A percentile compares a stretch with the other conserved stretches of the same genome.
These are phyloP conservation scores for Thelaira solivaga DNA, from an alignment of 2,888 invertebrate species.

Conservation along the genomic window DNA sequence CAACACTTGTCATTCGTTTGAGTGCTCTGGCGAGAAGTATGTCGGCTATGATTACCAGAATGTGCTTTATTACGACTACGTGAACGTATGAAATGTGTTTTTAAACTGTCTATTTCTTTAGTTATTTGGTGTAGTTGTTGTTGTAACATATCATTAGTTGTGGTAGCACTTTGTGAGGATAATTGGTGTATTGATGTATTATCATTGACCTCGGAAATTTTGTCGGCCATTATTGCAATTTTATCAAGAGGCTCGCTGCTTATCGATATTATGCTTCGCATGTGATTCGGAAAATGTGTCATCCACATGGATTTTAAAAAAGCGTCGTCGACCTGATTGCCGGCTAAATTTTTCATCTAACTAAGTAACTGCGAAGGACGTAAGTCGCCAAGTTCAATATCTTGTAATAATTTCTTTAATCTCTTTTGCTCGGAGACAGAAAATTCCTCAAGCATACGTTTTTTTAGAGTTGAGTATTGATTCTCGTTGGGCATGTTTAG, in stretches of 20 bases:
- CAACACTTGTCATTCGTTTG: slow-evolving; percentile 20
- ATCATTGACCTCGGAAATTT: slow-evolving; percentile 52
- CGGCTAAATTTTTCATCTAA: slow-evolving; percentile 65
- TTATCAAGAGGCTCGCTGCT: slow-evolving; percentile 55
- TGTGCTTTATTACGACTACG: background rate
- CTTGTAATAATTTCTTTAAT: slow-evolving; percentile 60
- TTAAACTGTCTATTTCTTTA: background rate
- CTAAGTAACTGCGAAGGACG: slow-evolving; percentile 65
- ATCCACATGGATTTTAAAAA: slow-evolving; percentile 65
- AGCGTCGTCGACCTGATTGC: slow-evolving; percentile 56
- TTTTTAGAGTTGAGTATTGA: slow-evolving; percentile 61
- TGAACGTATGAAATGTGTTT: background rate
- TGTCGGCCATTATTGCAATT: slow-evolving; percentile 56
- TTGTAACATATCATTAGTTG: slow-evolving; percentile 26
- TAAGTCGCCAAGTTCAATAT: slow-evolving; percentile 64
- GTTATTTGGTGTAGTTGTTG: slow-evolving; percentile 25
- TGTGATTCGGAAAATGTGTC: slow-evolving; percentile 61
- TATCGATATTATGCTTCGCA: slow-evolving; percentile 62
- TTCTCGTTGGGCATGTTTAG: slow-evolving; percentile 52
- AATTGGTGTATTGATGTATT: background rate
- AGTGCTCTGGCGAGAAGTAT: background rate
- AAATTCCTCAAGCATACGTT: slow-evolving; percentile 61
- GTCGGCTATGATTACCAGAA: background rate
- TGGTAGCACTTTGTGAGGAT: background rate
- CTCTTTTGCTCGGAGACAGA: slow-evolving; percentile 64